Percentiles rank a stretch among this genome's conserved stretches.
phyloP scores from a whole-genome alignment of 92 coral and sea anemone species.

The Micromussa lordhowensis region DNA sequence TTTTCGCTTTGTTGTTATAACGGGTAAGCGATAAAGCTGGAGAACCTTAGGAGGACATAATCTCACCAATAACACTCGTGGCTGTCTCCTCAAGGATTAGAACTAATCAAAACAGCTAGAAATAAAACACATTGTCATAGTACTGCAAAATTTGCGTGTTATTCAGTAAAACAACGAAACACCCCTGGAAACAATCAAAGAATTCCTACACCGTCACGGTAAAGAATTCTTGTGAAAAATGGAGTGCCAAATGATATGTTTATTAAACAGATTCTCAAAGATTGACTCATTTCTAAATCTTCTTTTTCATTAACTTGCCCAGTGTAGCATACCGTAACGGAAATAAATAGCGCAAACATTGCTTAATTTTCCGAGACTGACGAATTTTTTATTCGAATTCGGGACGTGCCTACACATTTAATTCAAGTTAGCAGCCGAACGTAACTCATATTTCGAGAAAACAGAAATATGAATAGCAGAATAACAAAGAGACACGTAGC shows the following conservation, averaged over 20 bases:
- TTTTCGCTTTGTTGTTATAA: slow-evolving; percentile 40
- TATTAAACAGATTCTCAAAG: not conserved
- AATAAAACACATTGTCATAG: not conserved
- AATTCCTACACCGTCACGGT: not conserved
- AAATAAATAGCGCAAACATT: not conserved
- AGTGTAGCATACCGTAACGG: not conserved
- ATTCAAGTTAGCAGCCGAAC: slow-evolving; percentile 4
- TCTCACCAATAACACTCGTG: slow-evolving; percentile 18
- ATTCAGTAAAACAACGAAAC: not conserved
- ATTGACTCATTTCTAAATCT: not conserved
- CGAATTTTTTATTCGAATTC: not conserved
- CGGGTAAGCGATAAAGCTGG: slow-evolving; percentile 41
- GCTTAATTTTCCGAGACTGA: not conserved
- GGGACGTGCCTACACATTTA: slow-evolving; percentile 24
- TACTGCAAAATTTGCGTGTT: slow-evolving; percentile 3
- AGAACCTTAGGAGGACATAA: slow-evolving; percentile 6
- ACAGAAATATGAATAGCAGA: not conserved
- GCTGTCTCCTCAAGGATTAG: slow-evolving; percentile 17
- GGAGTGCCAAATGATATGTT: not conserved
- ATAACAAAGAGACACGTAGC: slow-evolving; percentile 41
- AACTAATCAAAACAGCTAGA: not conserved
- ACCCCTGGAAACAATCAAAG: not conserved
- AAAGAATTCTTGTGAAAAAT: not conserved
- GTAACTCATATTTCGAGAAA: slow-evolving; percentile 13
- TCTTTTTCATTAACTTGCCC: not conserved